These are phyloP conservation scores for Hexactinellida sp. DNA, from an alignment of 37 sponge, comb jelly and placozoan genomes.

Conservation along the genomic window DNA sequence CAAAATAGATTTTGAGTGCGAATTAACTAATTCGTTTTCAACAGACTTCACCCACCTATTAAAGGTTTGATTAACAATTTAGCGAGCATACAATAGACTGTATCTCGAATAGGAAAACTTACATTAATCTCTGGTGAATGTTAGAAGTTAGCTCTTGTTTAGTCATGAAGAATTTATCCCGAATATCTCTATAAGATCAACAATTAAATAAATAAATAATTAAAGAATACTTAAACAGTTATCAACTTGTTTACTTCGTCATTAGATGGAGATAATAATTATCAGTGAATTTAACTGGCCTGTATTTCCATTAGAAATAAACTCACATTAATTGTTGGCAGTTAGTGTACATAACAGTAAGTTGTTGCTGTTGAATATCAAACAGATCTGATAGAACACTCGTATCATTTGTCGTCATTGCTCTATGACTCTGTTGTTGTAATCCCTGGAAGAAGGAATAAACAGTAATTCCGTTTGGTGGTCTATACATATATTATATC, in stretches of 20 bases:
- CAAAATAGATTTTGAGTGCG: background rate
- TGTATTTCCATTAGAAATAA: too few species aligned
- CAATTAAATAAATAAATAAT: background rate
- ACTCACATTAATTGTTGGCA: background rate
- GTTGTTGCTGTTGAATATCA: conserved; percentile 13
- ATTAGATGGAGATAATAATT: too few species aligned
- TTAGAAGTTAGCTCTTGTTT: background rate
- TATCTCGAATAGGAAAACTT: background rate
- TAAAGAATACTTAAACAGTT: background rate
- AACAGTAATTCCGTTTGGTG: too few species aligned
- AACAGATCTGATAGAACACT: background rate
- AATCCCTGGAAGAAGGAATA: too few species aligned
- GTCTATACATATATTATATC: too few species aligned
- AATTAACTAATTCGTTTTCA: background rate
- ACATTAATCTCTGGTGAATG: conserved; percentile 7
- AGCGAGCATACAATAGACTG: background rate
- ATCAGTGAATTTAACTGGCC: too few species aligned
- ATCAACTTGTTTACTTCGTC: background rate
- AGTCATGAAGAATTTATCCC: conserved; percentile 9
- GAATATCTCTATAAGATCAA: background rate
- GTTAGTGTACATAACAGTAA: background rate
- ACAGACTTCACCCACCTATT: background rate
- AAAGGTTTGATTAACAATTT: too few species aligned
- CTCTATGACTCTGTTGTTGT: background rate
- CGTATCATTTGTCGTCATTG: background rate